Evolutionary conservation across 1,140 invertebrate species (phyloP).

Genomic region (Drosophila saltans): DNA sequence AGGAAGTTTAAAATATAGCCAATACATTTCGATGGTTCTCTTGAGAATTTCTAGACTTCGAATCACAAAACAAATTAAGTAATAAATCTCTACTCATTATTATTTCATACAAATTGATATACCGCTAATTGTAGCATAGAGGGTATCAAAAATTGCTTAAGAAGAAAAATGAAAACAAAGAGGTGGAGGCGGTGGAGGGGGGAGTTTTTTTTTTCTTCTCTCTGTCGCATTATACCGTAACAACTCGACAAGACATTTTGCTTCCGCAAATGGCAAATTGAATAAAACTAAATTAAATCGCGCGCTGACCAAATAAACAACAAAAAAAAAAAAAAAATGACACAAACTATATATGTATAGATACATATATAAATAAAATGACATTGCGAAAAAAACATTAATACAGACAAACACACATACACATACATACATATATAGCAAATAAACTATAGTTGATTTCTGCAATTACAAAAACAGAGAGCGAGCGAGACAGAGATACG

Average conservation of each 20-base stretch:
- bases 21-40: no score
- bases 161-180: slow-evolving; percentile 20
- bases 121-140: neutral
- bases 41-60: no score
- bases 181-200: neutral
- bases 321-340: slow-evolving; percentile 33
- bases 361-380: slow-evolving; percentile 61
- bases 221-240: slow-evolving; percentile 64
- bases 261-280: slow-evolving; percentile 66
- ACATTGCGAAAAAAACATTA: slow-evolving; percentile 52
- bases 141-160: slow-evolving; percentile 7
- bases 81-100: no score
- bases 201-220: neutral
- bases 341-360: neutral
- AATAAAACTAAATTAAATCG: slow-evolving; percentile 63
- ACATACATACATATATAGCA: slow-evolving; percentile 17
- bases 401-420: slow-evolving; percentile 20
- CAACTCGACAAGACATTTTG: slow-evolving; percentile 50
- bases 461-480: slow-evolving; percentile 24
- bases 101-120: neutral
- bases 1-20: neutral
- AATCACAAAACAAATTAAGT: no score
- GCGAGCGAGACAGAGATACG: neutral
- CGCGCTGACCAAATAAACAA: slow-evolving; percentile 6
- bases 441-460: slow-evolving; percentile 24